These are phyloP conservation scores for Ellobius talpinus DNA, from an alignment of 2,113 vertebrate species.

Conservation along the genomic window DNA sequence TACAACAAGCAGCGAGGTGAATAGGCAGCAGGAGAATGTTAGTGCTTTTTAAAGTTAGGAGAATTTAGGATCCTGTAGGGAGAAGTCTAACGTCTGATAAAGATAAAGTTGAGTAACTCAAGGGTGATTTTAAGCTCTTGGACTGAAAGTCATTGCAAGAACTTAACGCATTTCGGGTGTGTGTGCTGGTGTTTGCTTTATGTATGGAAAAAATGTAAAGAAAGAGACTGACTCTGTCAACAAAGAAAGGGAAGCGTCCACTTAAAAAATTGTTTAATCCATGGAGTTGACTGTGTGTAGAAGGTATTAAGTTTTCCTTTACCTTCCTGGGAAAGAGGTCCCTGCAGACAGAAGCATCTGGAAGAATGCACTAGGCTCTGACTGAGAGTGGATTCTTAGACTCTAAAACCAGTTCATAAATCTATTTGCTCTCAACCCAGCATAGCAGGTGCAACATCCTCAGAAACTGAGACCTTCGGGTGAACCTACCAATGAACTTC, in stretches of 20 bases:
- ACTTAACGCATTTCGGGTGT: not conserved
- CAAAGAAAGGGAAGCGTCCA: not conserved
- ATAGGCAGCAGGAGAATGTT: not conserved
- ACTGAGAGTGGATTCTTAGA: not conserved
- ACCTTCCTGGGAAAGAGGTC: not conserved
- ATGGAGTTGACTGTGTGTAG: not conserved
- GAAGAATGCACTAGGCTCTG: not conserved
- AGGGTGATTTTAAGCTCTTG: not conserved
- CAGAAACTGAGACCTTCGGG: not conserved
- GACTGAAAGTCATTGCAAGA: not conserved
- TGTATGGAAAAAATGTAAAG: not conserved
- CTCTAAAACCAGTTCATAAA: not conserved
- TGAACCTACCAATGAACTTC: not conserved
- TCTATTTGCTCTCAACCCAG: not conserved
- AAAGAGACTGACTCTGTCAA: not conserved
- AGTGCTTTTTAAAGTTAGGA: not conserved
- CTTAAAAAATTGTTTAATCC: not conserved
- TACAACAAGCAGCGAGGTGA: not conserved
- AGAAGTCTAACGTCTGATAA: not conserved
- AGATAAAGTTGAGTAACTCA: not conserved
- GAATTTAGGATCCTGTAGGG: not conserved
- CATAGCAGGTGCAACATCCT: not conserved
- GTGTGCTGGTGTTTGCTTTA: not conserved
- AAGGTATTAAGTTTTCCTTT: not conserved
- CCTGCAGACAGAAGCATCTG: not conserved